phyloP scores from a whole-genome alignment of 2,888 invertebrate genomes.

The Patella ulyssiponensis region DNA sequence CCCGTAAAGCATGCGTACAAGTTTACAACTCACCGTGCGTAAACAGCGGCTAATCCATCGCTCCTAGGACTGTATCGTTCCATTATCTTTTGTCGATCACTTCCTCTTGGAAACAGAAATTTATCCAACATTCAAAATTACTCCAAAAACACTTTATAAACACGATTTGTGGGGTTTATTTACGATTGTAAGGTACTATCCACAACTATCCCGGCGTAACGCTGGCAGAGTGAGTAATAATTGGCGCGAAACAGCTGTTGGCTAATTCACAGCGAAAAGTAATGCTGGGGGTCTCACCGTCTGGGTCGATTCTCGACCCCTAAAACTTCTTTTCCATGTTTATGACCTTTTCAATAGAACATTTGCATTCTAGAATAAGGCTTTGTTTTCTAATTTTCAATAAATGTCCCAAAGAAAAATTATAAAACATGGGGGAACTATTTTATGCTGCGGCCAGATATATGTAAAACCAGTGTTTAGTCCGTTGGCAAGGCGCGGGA shows the following conservation, averaged over 20 bases:
- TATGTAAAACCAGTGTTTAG: conserved; percentile 41
- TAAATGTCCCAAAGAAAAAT: neutral
- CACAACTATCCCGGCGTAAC: conserved; percentile 60
- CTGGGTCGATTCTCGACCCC: too few relatives aligned
- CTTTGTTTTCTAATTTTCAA: too few relatives aligned
- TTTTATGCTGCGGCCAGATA: conserved; percentile 46
- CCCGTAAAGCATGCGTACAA: conserved; percentile 61
- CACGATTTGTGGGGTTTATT: conserved; percentile 23
- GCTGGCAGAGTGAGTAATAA: conserved; percentile 68
- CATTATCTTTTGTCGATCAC: conserved; percentile 38
- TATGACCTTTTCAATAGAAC: too few relatives aligned
- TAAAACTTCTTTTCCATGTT: too few relatives aligned
- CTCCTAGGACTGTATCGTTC: conserved; percentile 54
- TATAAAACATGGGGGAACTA: conserved; percentile 48
- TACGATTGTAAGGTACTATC: conserved; percentile 44
- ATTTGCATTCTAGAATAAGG: too few relatives aligned
- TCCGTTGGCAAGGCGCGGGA: conserved; percentile 69
- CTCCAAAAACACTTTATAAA: conserved; percentile 1
- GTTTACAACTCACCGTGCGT: conserved; percentile 64
- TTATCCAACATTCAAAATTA: conserved; percentile 20
- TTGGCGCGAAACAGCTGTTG: conserved; percentile 70
- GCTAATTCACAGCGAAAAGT: conserved; percentile 57
- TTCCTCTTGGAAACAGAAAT: conserved; percentile 10
- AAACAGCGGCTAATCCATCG: conserved; percentile 58
- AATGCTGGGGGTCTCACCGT: conserved; percentile 13